Base-by-base conservation (phyloP, 2,888 invertebrate species). In the Lucinisca nassula region DNA sequence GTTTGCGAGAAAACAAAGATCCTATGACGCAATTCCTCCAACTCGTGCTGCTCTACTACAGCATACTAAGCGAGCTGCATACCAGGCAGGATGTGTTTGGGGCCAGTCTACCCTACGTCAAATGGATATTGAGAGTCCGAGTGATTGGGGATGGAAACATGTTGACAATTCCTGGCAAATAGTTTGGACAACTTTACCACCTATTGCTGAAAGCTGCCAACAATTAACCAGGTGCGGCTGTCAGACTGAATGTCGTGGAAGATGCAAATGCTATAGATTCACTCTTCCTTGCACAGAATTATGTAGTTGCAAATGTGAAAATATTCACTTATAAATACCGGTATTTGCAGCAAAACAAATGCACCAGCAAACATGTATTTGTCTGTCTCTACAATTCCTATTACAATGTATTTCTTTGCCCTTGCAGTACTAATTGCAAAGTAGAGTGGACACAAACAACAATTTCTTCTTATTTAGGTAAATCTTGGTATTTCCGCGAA, bases 1-100 rank as follows among this genome's bases (percentile, higher is more conserved):
- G 38, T 92, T 92, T 89, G 86, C 90, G 4, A 40, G 84, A n/a
- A 93, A 92, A 51, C 85, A 89, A 81, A 89, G 86, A 72, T 32
- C 86, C 3, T 90, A 89, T 45, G 84, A 92, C 0, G n/a, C 73
- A 6, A 91, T 89, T 27, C 90, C 88, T 10, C 90, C 84, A 70
- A 91, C 89, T 10, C 37, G 45, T 12, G 85, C 82, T 45, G 89
- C 90, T 0, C 70, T 91, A 1, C n/a, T 24, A 0, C 27, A 92
- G 37, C 90, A 92, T 81, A 78, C 73, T 0, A 91, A 91, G 75
- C 84, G 88, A 27, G 89, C 85, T n/a, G 77, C 55, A 37, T 91
- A 85, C 51, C 85, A 91, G 73, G 87, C 84, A 24, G 87, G 87
- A 1, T 55, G 27, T 49, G 82, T 84, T 17, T 91, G 88, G 90